Percentiles rank a stretch among this genome's conserved stretches.
These are phyloP conservation scores for Euclidia mi DNA, from an alignment of 2,888 invertebrate species.

Conservation along the genomic window DNA sequence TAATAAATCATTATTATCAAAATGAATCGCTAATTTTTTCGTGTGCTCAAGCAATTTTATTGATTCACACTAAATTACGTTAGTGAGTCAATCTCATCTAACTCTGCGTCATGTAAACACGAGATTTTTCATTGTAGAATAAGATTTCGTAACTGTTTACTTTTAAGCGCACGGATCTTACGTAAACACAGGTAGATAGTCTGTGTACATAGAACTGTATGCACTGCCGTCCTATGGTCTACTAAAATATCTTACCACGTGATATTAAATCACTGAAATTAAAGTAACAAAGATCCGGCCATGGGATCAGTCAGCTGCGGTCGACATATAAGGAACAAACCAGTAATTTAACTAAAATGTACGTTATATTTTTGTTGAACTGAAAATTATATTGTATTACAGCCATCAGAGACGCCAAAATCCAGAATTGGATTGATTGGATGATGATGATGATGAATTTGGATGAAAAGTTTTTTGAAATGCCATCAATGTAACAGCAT, in stretches of 20 bases:
- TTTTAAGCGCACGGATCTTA: conserved; percentile 17
- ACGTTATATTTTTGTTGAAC: no score
- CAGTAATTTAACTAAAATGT: conserved; percentile 22
- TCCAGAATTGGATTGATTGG: no score
- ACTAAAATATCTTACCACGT: conserved; percentile 20
- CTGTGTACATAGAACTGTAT: conserved; percentile 20
- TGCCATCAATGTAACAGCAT: no score
- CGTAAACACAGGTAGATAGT: conserved; percentile 9
- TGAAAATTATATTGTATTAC: no score
- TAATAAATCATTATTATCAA: neutral
- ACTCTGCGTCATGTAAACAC: conserved; percentile 20
- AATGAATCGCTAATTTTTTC: neutral
- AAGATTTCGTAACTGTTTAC: conserved; percentile 18
- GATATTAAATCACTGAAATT: conserved; percentile 38
- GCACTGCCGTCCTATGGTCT: conserved; percentile 9
- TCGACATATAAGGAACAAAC: conserved; percentile 19
- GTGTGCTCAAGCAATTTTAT: neutral
- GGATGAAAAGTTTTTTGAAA: no score
- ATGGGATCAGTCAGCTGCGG: conserved; percentile 41
- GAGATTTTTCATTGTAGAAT: conserved; percentile 12
- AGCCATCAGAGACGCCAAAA: no score
- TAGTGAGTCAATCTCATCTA: conserved; percentile 24
- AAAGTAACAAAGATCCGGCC: conserved; percentile 22
- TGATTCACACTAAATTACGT: conserved; percentile 2
- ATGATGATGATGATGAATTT: no score